These are phyloP conservation scores for Oryzias melastigma DNA, from an alignment of 2,113 vertebrate genomes.

Conservation along the genomic window DNA sequence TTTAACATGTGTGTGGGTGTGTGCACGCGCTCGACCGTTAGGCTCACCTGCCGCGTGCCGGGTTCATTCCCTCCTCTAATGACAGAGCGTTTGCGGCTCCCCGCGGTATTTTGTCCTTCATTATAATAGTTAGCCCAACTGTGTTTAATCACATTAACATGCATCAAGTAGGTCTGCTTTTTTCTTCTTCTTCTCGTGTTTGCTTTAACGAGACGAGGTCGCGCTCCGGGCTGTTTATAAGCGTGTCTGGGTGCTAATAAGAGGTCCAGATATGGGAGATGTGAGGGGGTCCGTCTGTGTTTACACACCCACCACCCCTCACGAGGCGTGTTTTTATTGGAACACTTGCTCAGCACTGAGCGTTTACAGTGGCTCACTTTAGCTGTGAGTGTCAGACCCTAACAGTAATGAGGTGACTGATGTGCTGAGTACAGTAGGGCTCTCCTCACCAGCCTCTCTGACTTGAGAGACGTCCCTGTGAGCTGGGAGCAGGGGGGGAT, in stretches of 20 bases:
- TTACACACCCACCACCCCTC: slow-evolving; percentile 1
- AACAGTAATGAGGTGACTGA: slow-evolving; percentile 52
- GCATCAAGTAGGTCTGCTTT: slow-evolving; percentile 62
- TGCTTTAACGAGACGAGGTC: slow-evolving; percentile 62
- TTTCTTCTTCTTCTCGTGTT: slow-evolving; percentile 5
- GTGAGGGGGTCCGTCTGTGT: slow-evolving; percentile 1
- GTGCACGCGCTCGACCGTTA: neutral
- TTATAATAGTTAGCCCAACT: slow-evolving; percentile 58
- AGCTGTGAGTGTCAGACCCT: slow-evolving; percentile 38
- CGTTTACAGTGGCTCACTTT: slow-evolving; percentile 28
- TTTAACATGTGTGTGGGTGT: neutral
- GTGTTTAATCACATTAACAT: slow-evolving; percentile 63
- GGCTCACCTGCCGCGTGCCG: slow-evolving; percentile 46
- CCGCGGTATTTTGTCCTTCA: slow-evolving; percentile 27
- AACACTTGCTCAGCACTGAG: slow-evolving; percentile 31
- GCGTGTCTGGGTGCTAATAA: slow-evolving; percentile 42
- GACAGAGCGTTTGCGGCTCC: slow-evolving; percentile 13
- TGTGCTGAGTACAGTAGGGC: slow-evolving; percentile 54
- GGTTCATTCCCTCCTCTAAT: neutral
- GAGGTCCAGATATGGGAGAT: slow-evolving; percentile 37
- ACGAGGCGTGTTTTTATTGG: slow-evolving; percentile 19
- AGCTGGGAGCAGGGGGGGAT: slow-evolving; percentile 22
- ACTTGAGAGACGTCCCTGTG: slow-evolving; percentile 35
- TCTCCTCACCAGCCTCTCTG: slow-evolving; percentile 32
- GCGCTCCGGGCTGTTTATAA: slow-evolving; percentile 47